phyloP scores from a whole-genome alignment of 2,113 vertebrate genomes.

The Pygathrix nemaeus region DNA sequence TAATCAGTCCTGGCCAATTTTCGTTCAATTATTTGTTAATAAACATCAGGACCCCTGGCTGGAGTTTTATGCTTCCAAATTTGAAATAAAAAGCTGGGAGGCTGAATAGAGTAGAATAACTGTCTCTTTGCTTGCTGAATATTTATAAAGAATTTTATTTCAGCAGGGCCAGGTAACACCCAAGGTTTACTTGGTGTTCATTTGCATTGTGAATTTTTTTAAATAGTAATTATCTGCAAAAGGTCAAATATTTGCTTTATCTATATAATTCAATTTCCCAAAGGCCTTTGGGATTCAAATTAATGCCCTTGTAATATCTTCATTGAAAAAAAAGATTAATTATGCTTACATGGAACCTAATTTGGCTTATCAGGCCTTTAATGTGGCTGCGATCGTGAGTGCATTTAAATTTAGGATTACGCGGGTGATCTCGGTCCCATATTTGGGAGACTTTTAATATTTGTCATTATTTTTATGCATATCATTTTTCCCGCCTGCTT shows the following conservation, averaged over 20 bases:
- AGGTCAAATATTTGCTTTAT: conserved; percentile 91
- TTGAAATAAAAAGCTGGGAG: conserved; percentile 55
- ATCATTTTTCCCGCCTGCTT: conserved; percentile 82
- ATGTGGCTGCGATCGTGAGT: conserved; percentile 86
- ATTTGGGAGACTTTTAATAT: conserved; percentile 86
- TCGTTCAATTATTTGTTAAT: conserved; percentile 78
- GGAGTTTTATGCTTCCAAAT: conserved; percentile 62
- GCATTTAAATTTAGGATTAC: conserved; percentile 90
- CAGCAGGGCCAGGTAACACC: conserved; percentile 44
- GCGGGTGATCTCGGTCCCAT: conserved; percentile 82
- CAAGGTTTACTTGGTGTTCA: conserved; percentile 79
- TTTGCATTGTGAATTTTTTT: conserved; percentile 83
- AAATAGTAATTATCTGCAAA: conserved; percentile 87
- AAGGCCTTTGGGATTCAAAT: conserved; percentile 89
- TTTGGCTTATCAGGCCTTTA: conserved; percentile 91
- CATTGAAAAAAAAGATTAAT: conserved; percentile 90
- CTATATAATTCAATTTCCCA: conserved; percentile 90
- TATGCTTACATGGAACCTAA: conserved; percentile 90
- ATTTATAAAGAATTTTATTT: conserved; percentile 74
- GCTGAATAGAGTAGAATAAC: not conserved
- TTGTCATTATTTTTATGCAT: conserved; percentile 89
- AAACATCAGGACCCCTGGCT: conserved; percentile 65
- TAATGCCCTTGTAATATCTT: conserved; percentile 89
- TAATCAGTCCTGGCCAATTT: conserved; percentile 66
- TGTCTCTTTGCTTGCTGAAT: conserved; percentile 57